Evolutionary conservation across 2,888 invertebrate species (phyloP).

Genomic region (Escarpia spicata): DNA sequence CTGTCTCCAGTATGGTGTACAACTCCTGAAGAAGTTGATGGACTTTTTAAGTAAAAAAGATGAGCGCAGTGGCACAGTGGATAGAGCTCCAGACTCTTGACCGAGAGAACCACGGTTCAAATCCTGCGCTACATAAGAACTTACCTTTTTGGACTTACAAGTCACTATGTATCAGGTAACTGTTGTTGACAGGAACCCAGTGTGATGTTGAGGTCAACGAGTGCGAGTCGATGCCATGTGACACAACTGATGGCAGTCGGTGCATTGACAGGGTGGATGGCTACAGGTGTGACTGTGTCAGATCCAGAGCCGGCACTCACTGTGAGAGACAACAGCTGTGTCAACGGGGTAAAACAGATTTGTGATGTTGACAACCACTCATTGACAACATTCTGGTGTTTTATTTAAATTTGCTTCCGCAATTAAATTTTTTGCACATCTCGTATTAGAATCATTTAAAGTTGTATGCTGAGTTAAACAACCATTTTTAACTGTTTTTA

Average conservation of each 20-base stretch:
- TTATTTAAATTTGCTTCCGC: neutral
- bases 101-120: too few species aligned
- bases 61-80: too few species aligned
- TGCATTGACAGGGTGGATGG: conserved; percentile 55
- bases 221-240: conserved; percentile 46
- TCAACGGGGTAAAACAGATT: conserved; percentile 36
- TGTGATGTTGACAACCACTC: neutral
- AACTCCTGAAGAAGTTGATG: too few species aligned
- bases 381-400: neutral
- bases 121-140: too few species aligned
- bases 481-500: too few species aligned
- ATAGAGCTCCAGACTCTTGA: too few species aligned
- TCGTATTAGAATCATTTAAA: too few species aligned
- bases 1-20: too few species aligned
- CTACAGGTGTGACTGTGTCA: conserved; percentile 48
- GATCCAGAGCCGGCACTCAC: conserved; percentile 43
- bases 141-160: neutral
- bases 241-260: conserved; percentile 58
- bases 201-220: conserved; percentile 46
- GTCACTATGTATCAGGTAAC: neutral
- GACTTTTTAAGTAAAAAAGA: too few species aligned
- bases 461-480: too few species aligned
- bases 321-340: conserved; percentile 54
- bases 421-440: neutral
- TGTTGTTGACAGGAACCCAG: conserved; percentile 36